Base-by-base conservation (phyloP, 2,113 vertebrate genomes). In the Tachysurus vachellii region DNA sequence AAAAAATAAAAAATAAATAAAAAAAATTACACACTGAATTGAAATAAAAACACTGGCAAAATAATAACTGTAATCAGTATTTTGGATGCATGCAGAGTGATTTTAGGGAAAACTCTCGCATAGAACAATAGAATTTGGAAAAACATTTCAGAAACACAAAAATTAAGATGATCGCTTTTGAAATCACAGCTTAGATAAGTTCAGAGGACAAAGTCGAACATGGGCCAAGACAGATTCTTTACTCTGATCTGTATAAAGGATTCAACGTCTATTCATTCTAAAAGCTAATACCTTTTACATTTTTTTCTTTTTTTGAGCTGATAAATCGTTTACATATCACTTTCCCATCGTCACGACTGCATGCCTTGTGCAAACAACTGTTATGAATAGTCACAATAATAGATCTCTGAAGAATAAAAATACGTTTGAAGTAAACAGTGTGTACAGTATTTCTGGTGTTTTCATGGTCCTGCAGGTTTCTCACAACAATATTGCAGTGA, bases 401-500 rank as follows among this genome's bases (percentile, higher is more conserved):
- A 80, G 28, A 66, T 68, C 83, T 77, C 50, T 76, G 47, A 21
- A 75, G 68, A 86, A 86, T 83, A 89, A 89, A 83, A 84, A 71
- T 62, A 89, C 76, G 42, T 57, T 76, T 56, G n/a, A 80, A 28
- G 56, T 50, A 85, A 85, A 85, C 84, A 64, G 84, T 44, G 31
- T 80, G 76, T 50, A 50, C 47, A 9, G 47, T 86, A 79, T 68
- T 86, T 57, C 62, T 44, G 75, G 79, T 10, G 21, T 81, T 36
- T 47, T 79, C 47, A 73, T 64, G 59, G 71, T 83, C 71, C 86
- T 68, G 86, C 59, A 64, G 81, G 70, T 73, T 82, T 28, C 79
- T 89, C 71, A 88, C 59, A 66, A 68, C 84, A 66, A 50, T 90
- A 89, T 44, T 31, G 75, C 84, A 88, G 87, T 86, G n/a, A 66